phyloP scores from a whole-genome alignment of 2,888 invertebrate species.

The Nomada fucata region DNA sequence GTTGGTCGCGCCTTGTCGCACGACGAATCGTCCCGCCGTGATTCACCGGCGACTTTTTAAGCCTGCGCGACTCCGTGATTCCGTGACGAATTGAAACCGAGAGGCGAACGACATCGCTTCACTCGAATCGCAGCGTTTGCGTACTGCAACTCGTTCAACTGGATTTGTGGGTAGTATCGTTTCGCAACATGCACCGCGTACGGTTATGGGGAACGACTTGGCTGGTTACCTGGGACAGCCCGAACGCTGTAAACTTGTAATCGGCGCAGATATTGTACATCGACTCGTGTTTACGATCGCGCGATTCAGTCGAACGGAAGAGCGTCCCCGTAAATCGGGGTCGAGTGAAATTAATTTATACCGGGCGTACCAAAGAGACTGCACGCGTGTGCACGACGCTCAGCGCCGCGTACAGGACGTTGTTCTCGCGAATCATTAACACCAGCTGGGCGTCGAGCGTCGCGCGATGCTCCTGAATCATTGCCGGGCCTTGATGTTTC shows the following conservation, averaged over 20 bases:
- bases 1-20: conserved; percentile 59
- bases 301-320: not conserved
- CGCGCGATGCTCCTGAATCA: conserved; percentile 35
- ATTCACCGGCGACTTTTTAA: conserved; percentile 48
- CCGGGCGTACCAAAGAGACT: not conserved
- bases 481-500: conserved; percentile 53
- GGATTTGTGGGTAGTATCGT: not conserved
- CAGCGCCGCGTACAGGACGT: conserved; percentile 11
- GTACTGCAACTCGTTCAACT: not conserved
- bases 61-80: conserved; percentile 7
- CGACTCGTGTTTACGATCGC: conserved; percentile 5
- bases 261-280: not conserved
- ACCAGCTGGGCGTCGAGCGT: not conserved
- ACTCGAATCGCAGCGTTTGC: not conserved
- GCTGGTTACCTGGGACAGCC: not conserved
- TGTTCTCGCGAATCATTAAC: conserved; percentile 31
- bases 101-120: conserved; percentile 26
- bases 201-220: not conserved
- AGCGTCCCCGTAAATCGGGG: conserved; percentile 21
- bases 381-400: not conserved
- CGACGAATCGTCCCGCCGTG: conserved; percentile 54
- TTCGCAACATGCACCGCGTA: not conserved
- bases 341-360: conserved; percentile 53
- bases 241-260: not conserved
- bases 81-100: conserved; percentile 34